Percentiles rank a stretch among this genome's conserved stretches.
These are phyloP conservation scores for Diadumene lineata DNA, from an alignment of 92 coral and sea anemone genomes.

Conservation along the genomic window DNA sequence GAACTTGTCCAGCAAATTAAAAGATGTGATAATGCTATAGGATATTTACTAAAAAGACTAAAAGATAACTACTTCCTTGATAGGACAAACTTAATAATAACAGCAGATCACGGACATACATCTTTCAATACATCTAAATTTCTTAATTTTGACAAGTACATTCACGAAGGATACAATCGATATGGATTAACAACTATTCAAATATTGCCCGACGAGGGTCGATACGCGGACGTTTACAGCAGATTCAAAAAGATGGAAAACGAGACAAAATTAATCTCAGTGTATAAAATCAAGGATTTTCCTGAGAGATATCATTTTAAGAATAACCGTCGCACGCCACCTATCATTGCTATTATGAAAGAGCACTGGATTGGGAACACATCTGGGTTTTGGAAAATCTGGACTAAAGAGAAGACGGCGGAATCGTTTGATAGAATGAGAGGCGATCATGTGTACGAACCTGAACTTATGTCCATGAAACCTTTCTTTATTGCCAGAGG, in stretches of 20 bases:
- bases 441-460: conserved; percentile 68
- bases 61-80: conserved; percentile 38
- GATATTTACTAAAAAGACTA: conserved; percentile 61
- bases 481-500: conserved; percentile 92
- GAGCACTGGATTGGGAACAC: conserved; percentile 66
- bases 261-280: conserved; percentile 44
- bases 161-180: conserved; percentile 38
- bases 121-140: conserved; percentile 47
- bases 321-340: conserved; percentile 63
- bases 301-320: conserved; percentile 68
- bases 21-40: conserved; percentile 49
- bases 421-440: neutral
- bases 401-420: conserved; percentile 21
- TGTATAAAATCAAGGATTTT: conserved; percentile 65
- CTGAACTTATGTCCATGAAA: conserved; percentile 61
- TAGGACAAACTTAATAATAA: conserved; percentile 60
- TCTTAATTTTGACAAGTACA: conserved; percentile 57
- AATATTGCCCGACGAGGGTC: conserved; percentile 48
- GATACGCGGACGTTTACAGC: conserved; percentile 28
- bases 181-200: conserved; percentile 37
- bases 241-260: conserved; percentile 47
- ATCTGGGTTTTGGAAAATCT: conserved; percentile 39
- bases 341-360: conserved; percentile 51
- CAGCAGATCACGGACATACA: conserved; percentile 81
- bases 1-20: conserved; percentile 36